phyloP scores from a whole-genome alignment of 2,797 vertebrate species.

The Notamacropus eugenii region DNA sequence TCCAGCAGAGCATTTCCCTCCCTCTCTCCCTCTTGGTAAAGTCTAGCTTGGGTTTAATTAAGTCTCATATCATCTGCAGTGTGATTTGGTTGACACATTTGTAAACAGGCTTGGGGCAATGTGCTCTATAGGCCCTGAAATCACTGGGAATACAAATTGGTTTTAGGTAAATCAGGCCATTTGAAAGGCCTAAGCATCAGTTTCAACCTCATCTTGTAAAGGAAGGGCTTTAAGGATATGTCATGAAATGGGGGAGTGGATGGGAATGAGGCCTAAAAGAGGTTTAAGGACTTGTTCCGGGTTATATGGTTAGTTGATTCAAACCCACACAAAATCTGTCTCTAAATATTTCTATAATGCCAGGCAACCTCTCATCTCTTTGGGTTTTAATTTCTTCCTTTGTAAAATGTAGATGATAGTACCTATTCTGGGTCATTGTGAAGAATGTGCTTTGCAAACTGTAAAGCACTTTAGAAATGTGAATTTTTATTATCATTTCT shows the following conservation, averaged over 20 bases:
- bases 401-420: not conserved
- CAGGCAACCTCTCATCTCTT: not conserved
- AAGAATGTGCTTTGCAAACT: not conserved
- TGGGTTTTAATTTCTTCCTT: not conserved
- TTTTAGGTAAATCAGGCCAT: constrained; percentile 40
- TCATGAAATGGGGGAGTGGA: not conserved
- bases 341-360: not conserved
- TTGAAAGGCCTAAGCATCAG: not conserved
- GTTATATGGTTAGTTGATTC: not conserved
- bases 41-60: constrained; percentile 69
- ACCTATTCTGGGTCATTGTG: not conserved
- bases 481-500: not conserved
- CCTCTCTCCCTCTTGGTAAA: constrained; percentile 50
- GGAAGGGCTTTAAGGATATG: not conserved
- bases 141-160: not conserved
- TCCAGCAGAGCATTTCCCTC: not conserved
- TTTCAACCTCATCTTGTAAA: rapidly evolving
- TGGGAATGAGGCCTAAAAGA: not conserved
- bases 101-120: constrained; percentile 28
- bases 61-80: constrained; percentile 42
- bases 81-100: constrained; percentile 2
- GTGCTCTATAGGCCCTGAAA: constrained; percentile 33
- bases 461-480: not conserved
- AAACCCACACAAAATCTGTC: not conserved
- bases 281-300: not conserved